Conservation (phyloP, 2,888 invertebrate genomes). For the Peribatodes rhomboidaria region DNA sequence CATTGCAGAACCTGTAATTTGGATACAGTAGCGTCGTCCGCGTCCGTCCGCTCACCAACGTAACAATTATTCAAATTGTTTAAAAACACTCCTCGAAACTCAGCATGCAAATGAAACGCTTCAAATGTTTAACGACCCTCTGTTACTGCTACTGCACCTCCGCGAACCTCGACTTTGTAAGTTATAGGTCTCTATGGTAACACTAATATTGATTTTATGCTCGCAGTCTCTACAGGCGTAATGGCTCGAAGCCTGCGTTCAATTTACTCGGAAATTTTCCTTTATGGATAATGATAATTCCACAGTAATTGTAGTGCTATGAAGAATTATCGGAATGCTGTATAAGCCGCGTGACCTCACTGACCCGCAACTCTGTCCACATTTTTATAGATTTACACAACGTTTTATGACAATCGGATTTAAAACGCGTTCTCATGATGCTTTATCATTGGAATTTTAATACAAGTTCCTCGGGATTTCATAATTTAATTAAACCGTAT, state of each 20-base stretch:
- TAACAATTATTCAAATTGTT: slow-evolving; percentile 71
- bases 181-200: slow-evolving; percentile 37
- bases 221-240: slow-evolving; percentile 31
- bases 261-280: slow-evolving; percentile 43
- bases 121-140: slow-evolving; percentile 40
- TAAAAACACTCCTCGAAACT: slow-evolving; percentile 58
- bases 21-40: slow-evolving; percentile 64
- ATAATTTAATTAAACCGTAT: slow-evolving; percentile 34
- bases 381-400: slow-evolving; percentile 51
- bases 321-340: slow-evolving; percentile 47
- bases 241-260: slow-evolving; percentile 33
- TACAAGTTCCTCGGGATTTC: slow-evolving; percentile 38
- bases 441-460: slow-evolving; percentile 41
- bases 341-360: slow-evolving; percentile 43
- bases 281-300: slow-evolving; percentile 46
- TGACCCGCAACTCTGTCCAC: slow-evolving; percentile 47
- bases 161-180: slow-evolving; percentile 21
- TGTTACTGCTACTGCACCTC: slow-evolving; percentile 37
- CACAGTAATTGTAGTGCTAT: slow-evolving; percentile 47
- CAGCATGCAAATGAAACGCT: slow-evolving; percentile 43
- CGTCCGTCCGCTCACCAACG: slow-evolving; percentile 54
- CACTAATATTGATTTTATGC: slow-evolving; percentile 40
- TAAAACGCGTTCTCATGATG: slow-evolving; percentile 41
- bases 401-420: slow-evolving; percentile 48
- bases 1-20: slow-evolving; percentile 64